Evolutionary conservation across 2,888 invertebrate genomes (phyloP).

Genomic region (Deroplatys truncata): DNA sequence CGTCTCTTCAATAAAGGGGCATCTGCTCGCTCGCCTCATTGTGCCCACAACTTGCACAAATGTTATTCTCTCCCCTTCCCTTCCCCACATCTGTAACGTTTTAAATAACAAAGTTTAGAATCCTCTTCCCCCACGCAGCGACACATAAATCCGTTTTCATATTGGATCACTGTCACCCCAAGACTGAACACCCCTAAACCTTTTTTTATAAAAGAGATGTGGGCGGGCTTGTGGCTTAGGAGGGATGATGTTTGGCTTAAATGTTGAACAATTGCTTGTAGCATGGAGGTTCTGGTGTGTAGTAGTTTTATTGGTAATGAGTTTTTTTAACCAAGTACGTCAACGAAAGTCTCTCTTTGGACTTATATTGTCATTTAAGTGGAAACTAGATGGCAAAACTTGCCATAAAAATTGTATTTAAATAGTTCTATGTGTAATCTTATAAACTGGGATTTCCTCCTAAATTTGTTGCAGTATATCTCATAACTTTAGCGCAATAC

Average conservation of each 20-base stretch:
- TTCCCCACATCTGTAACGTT: not conserved
- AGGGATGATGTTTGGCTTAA: not conserved
- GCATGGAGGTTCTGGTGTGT: no score
- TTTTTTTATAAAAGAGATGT: not conserved
- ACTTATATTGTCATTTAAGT: no score
- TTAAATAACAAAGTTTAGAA: not conserved
- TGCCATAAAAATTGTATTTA: no score
- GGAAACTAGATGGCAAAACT: no score
- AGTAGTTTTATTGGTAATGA: no score
- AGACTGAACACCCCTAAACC: not conserved
- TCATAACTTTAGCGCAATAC: no score
- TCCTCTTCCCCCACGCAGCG: not conserved
- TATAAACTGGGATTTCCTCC: no score
- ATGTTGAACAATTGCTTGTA: not conserved
- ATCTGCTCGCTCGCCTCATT: not conserved
- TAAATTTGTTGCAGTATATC: no score
- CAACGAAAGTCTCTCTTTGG: no score
- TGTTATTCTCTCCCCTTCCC: no score
- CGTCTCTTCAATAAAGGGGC: not conserved
- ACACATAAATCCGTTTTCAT: conserved; percentile 24
- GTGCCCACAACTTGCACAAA: not conserved
- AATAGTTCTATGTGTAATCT: no score
- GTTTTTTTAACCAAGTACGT: no score
- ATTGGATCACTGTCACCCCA: conserved; percentile 20
- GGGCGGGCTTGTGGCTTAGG: not conserved